Percentiles rank a stretch among this genome's conserved stretches.
These are phyloP conservation scores for Metopia argyrocephala DNA, from an alignment of 2,888 invertebrate genomes.

Conservation along the genomic window DNA sequence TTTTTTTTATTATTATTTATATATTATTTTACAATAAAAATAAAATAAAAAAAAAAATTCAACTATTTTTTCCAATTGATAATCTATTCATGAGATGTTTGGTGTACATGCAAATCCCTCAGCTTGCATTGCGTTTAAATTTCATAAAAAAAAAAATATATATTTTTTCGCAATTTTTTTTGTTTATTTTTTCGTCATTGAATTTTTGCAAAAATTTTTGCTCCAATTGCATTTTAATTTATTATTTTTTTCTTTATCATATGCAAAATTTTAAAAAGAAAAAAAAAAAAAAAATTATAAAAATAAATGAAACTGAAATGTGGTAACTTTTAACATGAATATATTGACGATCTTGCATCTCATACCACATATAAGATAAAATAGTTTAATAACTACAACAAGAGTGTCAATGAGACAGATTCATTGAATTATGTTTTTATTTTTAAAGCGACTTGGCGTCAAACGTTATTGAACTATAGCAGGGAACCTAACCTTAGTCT, in stretches of 20 bases:
- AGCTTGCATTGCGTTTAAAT: slow-evolving; percentile 28
- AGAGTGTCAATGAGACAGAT: neutral
- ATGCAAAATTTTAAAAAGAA: neutral
- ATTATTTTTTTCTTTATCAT: slow-evolving; percentile 50
- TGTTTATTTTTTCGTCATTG: slow-evolving; percentile 47
- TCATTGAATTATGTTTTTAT: slow-evolving; percentile 4
- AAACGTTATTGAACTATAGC: neutral
- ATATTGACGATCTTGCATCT: neutral
- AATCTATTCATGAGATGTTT: slow-evolving; percentile 25
- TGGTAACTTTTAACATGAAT: slow-evolving; percentile 15
- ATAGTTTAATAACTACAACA: neutral
- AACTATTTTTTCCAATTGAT: slow-evolving; percentile 35
- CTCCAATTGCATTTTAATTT: slow-evolving; percentile 59
- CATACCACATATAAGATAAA: neutral
- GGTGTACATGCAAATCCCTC: slow-evolving; percentile 23
- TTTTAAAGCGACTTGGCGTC: neutral
- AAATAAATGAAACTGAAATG: neutral
- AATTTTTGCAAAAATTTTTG: slow-evolving; percentile 47
- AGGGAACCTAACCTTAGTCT: too few relatives aligned
- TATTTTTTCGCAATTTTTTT: slow-evolving; percentile 21
- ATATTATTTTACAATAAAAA: neutral
- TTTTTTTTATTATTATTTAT: neutral
- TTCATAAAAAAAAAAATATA: slow-evolving; percentile 7
- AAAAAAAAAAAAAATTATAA: slow-evolving; percentile 1
- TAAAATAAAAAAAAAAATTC: slow-evolving; percentile 4